A percentile compares a stretch with the other conserved stretches of the same genome.
These are phyloP conservation scores for Lepidonotus clava DNA, from an alignment of 2,888 invertebrate genomes.

Conservation along the genomic window DNA sequence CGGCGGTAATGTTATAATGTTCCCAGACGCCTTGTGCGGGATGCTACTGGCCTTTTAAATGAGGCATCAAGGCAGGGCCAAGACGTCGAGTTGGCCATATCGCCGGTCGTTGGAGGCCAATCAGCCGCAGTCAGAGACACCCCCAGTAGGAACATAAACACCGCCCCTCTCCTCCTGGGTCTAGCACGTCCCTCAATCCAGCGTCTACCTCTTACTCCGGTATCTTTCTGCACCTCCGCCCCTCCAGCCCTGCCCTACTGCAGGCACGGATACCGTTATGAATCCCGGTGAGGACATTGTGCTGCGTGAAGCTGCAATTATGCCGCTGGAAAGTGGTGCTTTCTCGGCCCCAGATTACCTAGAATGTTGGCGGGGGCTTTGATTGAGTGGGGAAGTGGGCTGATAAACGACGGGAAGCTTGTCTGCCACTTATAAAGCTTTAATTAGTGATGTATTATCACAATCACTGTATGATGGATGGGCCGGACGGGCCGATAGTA, in stretches of 20 bases:
- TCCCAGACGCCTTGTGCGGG: neutral
- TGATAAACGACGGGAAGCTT: conserved; percentile 22
- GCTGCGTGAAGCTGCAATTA: too few relatives aligned
- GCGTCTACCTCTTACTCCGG: too few relatives aligned
- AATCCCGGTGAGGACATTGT: too few relatives aligned
- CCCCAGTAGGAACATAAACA: conserved; percentile 15
- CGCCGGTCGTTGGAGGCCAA: neutral
- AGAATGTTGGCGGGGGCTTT: neutral
- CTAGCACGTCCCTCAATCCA: too few relatives aligned
- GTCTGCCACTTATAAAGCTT: conserved; percentile 24
- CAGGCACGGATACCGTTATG: too few relatives aligned
- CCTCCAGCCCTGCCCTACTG: too few relatives aligned
- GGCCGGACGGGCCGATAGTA: neutral
- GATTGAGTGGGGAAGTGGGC: conserved; percentile 27
- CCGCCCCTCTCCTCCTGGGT: neutral
- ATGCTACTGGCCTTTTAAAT: conserved; percentile 24
- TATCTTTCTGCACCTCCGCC: too few relatives aligned
- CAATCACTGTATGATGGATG: conserved; percentile 31
- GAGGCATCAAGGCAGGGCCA: conserved; percentile 9
- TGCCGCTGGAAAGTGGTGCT: neutral
- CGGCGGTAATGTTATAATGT: conserved; percentile 5
- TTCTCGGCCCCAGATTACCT: neutral
- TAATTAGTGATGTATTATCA: conserved; percentile 28
- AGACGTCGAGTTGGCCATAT: neutral
- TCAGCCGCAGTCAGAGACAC: neutral